phyloP scores from a whole-genome alignment of 2,888 invertebrate genomes.

The Lasioglossum vierecki region DNA sequence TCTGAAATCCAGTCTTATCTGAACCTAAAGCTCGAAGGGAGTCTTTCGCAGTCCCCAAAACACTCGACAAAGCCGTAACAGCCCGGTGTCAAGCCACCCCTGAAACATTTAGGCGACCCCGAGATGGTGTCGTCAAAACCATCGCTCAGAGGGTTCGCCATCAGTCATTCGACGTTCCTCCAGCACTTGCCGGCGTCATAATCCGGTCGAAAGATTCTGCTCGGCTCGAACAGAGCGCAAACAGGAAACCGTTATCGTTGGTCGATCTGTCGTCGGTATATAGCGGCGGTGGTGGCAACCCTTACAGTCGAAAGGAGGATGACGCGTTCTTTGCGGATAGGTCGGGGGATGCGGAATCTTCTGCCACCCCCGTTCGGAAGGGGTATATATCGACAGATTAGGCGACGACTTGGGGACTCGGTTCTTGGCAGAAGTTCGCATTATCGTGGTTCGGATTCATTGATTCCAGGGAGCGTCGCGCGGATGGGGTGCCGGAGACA shows the following conservation, averaged over 20 bases:
- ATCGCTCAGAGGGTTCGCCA: conserved; percentile 2
- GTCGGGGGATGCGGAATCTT: neutral
- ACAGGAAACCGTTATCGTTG: conserved; percentile 28
- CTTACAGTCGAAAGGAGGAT: neutral
- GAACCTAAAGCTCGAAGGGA: neutral
- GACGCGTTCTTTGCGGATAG: conserved; percentile 21
- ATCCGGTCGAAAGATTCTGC: conserved; percentile 24
- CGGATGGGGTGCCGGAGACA: conserved; percentile 36
- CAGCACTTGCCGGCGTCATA: neutral
- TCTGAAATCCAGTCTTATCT: neutral
- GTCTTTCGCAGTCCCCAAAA: neutral
- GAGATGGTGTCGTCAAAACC: neutral
- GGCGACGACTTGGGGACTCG: conserved; percentile 62
- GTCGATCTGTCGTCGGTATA: conserved; percentile 15
- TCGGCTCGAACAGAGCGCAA: conserved; percentile 29
- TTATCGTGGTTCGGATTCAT: conserved; percentile 81
- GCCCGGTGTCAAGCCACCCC: neutral
- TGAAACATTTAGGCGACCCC: neutral
- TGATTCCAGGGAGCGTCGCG: conserved; percentile 73
- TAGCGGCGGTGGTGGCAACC: neutral
- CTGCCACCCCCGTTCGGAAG: conserved; percentile 26
- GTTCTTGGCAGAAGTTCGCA: conserved; percentile 75
- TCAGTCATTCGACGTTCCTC: neutral
- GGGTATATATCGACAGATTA: conserved; percentile 68
- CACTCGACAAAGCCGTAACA: neutral